Percentiles rank a stretch among this genome's conserved stretches.
Conservation (phyloP, 2,113 vertebrate species). For the Lepisosteus oculatus region DNA sequence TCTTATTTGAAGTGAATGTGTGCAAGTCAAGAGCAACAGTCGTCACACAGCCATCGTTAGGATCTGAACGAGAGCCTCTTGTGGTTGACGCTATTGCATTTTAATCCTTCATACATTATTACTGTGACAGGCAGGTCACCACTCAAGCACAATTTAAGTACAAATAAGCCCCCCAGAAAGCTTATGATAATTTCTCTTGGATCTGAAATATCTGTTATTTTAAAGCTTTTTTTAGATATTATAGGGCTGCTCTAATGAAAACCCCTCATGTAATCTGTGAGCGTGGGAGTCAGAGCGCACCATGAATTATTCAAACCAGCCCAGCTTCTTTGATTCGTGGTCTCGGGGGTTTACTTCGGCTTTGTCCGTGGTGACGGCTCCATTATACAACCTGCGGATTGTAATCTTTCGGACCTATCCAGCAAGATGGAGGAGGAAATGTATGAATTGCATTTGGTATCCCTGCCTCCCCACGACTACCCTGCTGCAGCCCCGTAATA, state of each 20-base stretch:
- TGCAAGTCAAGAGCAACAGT: slow-evolving; percentile 57
- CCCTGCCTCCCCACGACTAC: slow-evolving; percentile 32
- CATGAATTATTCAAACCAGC: slow-evolving; percentile 92
- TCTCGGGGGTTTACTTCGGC: slow-evolving; percentile 71
- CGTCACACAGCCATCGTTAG: slow-evolving; percentile 69
- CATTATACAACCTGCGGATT: slow-evolving; percentile 91
- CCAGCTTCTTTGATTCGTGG: slow-evolving; percentile 64
- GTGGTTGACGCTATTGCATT: slow-evolving; percentile 70
- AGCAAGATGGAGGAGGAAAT: slow-evolving; percentile 61
- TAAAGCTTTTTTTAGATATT: slow-evolving; percentile 69
- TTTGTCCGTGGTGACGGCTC: slow-evolving; percentile 95
- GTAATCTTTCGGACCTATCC: slow-evolving; percentile 83
- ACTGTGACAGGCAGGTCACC: slow-evolving; percentile 68
- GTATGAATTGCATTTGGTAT: slow-evolving; percentile 77
- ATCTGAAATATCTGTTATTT: slow-evolving; percentile 70
- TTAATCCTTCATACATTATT: slow-evolving; percentile 67
- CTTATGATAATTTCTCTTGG: slow-evolving; percentile 71
- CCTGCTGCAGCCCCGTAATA: slow-evolving; percentile 73
- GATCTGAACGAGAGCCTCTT: slow-evolving; percentile 68
- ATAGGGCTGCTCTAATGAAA: slow-evolving; percentile 75
- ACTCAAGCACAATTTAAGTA: slow-evolving; percentile 57
- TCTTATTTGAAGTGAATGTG: slow-evolving; percentile 69
- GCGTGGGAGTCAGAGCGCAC: slow-evolving; percentile 61
- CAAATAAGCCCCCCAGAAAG: slow-evolving; percentile 67
- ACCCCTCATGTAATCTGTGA: slow-evolving; percentile 79